Base-by-base conservation (phyloP, 1,140 invertebrate species). In the Polyergus mexicanus region DNA sequence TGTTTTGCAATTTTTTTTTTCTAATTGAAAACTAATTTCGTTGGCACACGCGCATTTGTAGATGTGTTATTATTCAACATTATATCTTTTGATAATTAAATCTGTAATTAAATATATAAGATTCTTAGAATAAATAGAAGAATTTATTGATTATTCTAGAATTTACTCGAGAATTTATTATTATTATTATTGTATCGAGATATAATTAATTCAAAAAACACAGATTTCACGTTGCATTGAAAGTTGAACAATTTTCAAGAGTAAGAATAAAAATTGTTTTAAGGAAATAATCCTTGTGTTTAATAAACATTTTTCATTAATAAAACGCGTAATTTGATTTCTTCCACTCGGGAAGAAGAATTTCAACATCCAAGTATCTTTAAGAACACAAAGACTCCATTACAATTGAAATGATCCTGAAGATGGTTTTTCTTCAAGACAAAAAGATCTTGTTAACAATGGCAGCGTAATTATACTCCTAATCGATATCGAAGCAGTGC, bases 401-500 rank as follows among this genome's bases (percentile, higher is more conserved):
- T 28, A 28, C 38, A 58, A 56, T 72, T 58, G 13, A 71, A 71
- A 51, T 32, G 28, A 68, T 78, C 51, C 22, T 41, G 28, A 58
- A 28, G 22, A 19, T 3, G 22, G 60, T 35, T 32, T 71, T 71
- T 81, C 19, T n/a, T 7, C 22, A 32, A 38, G 78, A 72, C 32
- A 32, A 72, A 58, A 81, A 72, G 32, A 68, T 1, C 13, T 56
- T 19, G 54, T 60, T 47, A 58, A 72, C 62, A 71, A 71, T 41
- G 6, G 65, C 32, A 41, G 35, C 47, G 47, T 65, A 71, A 60
- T 56, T 71, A 69, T 58, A 65, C 32, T 32, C 47, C 10, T 68
- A 81, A 69, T 80, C 63, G 22, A 80, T 80, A 80, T 56, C 32
- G 25, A 56, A 69, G 76, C 47, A 56, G 44, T 5, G 76, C 22